Evolutionary conservation across 2,113 vertebrate species (phyloP).

Genomic region (Phycodurus eques): DNA sequence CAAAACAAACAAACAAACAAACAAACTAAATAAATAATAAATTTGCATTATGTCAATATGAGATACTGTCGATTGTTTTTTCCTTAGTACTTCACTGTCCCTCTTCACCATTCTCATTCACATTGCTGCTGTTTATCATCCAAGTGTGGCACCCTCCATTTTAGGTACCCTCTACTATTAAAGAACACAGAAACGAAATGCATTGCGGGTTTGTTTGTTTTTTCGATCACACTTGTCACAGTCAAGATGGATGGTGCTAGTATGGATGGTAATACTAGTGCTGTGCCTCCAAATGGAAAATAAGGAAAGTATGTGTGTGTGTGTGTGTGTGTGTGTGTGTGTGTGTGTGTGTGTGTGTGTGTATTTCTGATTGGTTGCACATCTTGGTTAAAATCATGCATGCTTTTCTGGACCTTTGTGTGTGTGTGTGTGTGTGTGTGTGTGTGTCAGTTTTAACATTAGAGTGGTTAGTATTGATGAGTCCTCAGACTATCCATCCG

Average conservation of each 20-base stretch:
- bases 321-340: constrained; percentile 10
- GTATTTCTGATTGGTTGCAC: constrained; percentile 9
- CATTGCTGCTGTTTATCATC: constrained; percentile 21
- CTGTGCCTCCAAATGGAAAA: constrained; percentile 30
- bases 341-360: background rate
- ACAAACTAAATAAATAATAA: background rate
- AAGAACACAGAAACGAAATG: constrained; percentile 31
- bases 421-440: constrained; percentile 27
- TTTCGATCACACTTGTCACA: constrained; percentile 62
- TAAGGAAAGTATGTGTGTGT: constrained; percentile 10
- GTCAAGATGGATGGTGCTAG: constrained; percentile 52
- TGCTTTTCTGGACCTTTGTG: background rate
- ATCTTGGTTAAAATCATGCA: background rate
- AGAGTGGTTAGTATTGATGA: constrained; percentile 50
- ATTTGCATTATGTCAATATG: background rate
- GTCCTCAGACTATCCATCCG: constrained; percentile 56
- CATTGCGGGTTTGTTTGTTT: constrained; percentile 56
- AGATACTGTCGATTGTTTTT: background rate
- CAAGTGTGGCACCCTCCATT: constrained; percentile 35
- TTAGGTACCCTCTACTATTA: constrained; percentile 34
- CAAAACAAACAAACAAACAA: too few relatives aligned
- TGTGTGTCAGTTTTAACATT: background rate
- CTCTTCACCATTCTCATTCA: background rate
- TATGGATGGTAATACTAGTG: constrained; percentile 47
- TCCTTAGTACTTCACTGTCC: background rate